Evolutionary conservation across 1,140 invertebrate species (phyloP).

Genomic region (Drepana arcuata): DNA sequence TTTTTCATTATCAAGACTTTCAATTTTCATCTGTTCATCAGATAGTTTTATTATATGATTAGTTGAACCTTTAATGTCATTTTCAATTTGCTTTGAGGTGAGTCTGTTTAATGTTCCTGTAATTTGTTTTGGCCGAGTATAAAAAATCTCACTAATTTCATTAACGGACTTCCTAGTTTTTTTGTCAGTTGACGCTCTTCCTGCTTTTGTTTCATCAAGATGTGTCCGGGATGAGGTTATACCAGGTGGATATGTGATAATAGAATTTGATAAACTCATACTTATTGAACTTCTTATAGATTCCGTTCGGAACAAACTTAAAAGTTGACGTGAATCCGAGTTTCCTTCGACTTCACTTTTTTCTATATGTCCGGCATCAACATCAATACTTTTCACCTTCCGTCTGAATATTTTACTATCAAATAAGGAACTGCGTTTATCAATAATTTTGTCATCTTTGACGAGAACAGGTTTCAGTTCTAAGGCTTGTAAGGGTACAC

Average conservation of each 20-base stretch:
- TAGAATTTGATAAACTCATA: conserved; percentile 21
- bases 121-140: conserved; percentile 22
- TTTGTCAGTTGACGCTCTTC: conserved; percentile 14
- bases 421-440: conserved; percentile 1
- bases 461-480: too few species aligned
- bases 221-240: conserved; percentile 5
- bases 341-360: conserved; percentile 1
- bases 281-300: conserved; percentile 11
- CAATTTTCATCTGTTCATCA: too few species aligned
- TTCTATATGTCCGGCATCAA: too few species aligned
- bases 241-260: conserved; percentile 37
- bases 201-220: conserved; percentile 13
- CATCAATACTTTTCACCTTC: conserved; percentile 3
- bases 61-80: too few species aligned
- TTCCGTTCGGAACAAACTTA: conserved; percentile 6
- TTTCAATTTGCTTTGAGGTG: too few species aligned
- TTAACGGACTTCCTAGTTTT: conserved; percentile 19
- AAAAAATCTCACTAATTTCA: conserved; percentile 24
- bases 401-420: conserved; percentile 1
- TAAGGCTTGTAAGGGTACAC: too few species aligned
- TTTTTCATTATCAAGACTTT: too few species aligned
- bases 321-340: conserved; percentile 1
- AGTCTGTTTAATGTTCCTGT: too few species aligned
- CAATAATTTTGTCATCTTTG: too few species aligned
- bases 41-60: too few species aligned